Percentiles rank a stretch among this genome's conserved stretches.
Evolutionary conservation across 1,140 invertebrate genomes (phyloP).

Genomic region (Dysdera silvatica): DNA sequence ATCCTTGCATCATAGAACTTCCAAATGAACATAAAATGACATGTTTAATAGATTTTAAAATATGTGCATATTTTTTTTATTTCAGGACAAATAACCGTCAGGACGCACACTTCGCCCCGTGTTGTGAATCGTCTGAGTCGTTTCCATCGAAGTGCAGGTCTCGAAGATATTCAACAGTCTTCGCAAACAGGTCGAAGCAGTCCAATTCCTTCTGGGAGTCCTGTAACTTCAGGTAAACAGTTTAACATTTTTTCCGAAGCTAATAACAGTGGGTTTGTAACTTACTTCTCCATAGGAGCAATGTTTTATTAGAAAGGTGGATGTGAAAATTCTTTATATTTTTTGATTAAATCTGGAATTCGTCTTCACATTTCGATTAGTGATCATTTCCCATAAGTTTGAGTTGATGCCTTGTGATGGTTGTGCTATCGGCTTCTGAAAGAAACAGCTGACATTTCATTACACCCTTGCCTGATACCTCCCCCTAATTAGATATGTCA

Average conservation of each 20-base stretch:
- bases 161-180: slow-evolving; percentile 53
- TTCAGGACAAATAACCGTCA: slow-evolving; percentile 63
- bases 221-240: slow-evolving; percentile 41
- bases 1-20: too few relatives aligned
- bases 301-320: too few relatives aligned
- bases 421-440: too few relatives aligned
- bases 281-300: too few relatives aligned
- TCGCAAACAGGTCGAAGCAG: slow-evolving; percentile 59
- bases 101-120: slow-evolving; percentile 84
- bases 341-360: too few relatives aligned
- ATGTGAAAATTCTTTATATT: too few relatives aligned
- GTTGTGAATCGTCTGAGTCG: slow-evolving; percentile 89
- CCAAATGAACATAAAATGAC: background rate
- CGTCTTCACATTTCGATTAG: too few relatives aligned
- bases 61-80: background rate
- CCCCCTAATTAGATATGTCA: too few relatives aligned
- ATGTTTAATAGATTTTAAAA: background rate
- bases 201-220: slow-evolving; percentile 57
- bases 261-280: background rate
- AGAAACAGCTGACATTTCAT: too few relatives aligned
- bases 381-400: too few relatives aligned
- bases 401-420: too few relatives aligned
- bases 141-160: slow-evolving; percentile 89
- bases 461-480: too few relatives aligned
- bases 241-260: background rate